Evolutionary conservation across 2,797 vertebrate species (phyloP).

Genomic region (Sebastolobus altivelis): DNA sequence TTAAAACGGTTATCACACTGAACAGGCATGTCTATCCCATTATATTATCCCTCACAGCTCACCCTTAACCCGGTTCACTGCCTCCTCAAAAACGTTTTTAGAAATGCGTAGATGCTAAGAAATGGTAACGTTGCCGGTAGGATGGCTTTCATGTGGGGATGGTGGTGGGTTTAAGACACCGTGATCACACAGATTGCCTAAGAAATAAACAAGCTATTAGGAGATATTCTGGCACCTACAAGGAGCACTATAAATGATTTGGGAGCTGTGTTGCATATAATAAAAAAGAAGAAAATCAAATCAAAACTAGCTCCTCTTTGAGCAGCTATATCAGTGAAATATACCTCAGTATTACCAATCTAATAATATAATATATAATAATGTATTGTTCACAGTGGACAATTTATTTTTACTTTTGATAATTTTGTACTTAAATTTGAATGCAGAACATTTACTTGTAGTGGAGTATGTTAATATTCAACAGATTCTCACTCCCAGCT

Average conservation of each 20-base stretch:
- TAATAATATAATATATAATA: neutral
- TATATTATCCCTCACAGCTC: constrained; percentile 71
- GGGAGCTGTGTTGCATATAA: constrained; percentile 22
- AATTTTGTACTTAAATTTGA: neutral
- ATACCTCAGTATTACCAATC: neutral
- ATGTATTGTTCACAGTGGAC: neutral
- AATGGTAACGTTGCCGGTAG: constrained; percentile 48
- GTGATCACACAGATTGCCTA: constrained; percentile 39
- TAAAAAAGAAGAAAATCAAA: neutral
- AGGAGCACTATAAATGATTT: constrained; percentile 44
- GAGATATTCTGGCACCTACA: constrained; percentile 40
- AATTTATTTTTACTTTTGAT: neutral
- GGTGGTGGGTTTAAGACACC: constrained; percentile 58
- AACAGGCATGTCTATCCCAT: constrained; percentile 70
- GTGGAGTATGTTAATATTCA: too few relatives aligned
- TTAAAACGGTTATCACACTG: constrained; percentile 62
- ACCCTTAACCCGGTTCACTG: constrained; percentile 67
- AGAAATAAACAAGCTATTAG: constrained; percentile 48
- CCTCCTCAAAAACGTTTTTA: constrained; percentile 73
- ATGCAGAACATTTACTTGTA: neutral
- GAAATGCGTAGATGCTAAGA: constrained; percentile 55
- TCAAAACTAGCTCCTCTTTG: neutral
- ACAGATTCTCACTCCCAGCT: too few relatives aligned
- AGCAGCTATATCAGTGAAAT: neutral
- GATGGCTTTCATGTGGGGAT: constrained; percentile 48